Percentiles rank a stretch among this genome's conserved stretches.
Conservation (phyloP, 2,888 invertebrate species). For the Mimachlamys varia region DNA sequence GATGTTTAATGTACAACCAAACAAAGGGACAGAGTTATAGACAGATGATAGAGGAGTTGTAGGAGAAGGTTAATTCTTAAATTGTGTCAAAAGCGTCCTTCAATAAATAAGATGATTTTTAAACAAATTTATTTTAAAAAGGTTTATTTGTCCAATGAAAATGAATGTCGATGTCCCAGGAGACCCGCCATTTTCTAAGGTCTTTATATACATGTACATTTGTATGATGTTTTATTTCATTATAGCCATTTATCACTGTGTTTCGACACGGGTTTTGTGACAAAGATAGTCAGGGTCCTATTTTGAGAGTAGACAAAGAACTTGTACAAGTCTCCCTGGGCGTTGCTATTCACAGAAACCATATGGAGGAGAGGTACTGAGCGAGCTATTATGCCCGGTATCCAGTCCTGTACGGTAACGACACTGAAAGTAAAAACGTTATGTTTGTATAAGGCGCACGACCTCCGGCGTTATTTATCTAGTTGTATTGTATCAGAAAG, state of each 20-base stretch:
- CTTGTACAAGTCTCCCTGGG: background rate
- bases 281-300: background rate
- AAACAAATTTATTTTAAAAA: background rate
- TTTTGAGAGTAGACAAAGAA: background rate
- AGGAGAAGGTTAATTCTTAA: background rate
- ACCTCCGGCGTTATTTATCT: slow-evolving; percentile 21
- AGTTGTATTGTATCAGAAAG: slow-evolving; percentile 14
- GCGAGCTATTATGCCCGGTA: background rate
- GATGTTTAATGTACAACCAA: background rate
- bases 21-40: background rate
- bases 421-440: background rate
- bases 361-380: background rate
- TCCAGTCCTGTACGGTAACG: background rate
- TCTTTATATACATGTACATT: too few relatives aligned
- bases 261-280: background rate
- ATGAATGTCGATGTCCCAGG: background rate
- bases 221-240: slow-evolving; percentile 2
- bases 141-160: background rate
- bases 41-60: background rate
- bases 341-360: background rate
- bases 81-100: background rate
- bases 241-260: background rate
- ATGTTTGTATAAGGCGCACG: slow-evolving; percentile 7
- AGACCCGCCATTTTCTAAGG: background rate
- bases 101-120: background rate